These are phyloP conservation scores for Acleris emargana DNA, from an alignment of 2,888 invertebrate species.

Conservation along the genomic window DNA sequence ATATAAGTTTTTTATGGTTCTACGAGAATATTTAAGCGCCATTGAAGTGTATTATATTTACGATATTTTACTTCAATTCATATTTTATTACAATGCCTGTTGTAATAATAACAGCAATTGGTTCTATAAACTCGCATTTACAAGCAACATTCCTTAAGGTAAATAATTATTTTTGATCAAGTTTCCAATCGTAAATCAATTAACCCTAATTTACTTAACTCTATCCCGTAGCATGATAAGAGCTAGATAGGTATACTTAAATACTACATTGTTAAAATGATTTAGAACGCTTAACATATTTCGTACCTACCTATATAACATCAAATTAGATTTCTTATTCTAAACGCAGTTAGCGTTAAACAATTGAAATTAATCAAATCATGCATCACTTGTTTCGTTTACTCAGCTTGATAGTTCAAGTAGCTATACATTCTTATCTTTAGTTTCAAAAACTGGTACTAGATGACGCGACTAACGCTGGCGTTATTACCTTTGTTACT, in stretches of 20 bases:
- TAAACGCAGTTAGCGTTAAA: too few relatives aligned
- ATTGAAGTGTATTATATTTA: not conserved
- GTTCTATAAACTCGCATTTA: not conserved
- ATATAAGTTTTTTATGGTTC: too few relatives aligned
- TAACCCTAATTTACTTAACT: too few relatives aligned
- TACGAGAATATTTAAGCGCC: too few relatives aligned
- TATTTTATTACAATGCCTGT: not conserved
- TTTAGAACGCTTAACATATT: not conserved
- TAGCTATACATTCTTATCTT: not conserved
- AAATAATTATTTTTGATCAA: not conserved
- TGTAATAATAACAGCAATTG: not conserved
- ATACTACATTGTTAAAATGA: too few relatives aligned
- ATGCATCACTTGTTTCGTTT: too few relatives aligned
- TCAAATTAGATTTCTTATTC: not conserved
- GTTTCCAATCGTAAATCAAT: too few relatives aligned
- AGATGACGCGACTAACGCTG: constrained; percentile 27
- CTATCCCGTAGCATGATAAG: too few relatives aligned
- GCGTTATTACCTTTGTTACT: constrained; percentile 1
- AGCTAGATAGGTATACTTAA: too few relatives aligned
- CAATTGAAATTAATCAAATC: too few relatives aligned
- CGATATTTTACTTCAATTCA: not conserved
- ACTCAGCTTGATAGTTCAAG: too few relatives aligned
- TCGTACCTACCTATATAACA: not conserved
- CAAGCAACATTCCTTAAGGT: constrained; percentile 10
- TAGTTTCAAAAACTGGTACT: constrained; percentile 23